phyloP scores from a whole-genome alignment of 2,888 invertebrate genomes.

The Folsomia candida region DNA sequence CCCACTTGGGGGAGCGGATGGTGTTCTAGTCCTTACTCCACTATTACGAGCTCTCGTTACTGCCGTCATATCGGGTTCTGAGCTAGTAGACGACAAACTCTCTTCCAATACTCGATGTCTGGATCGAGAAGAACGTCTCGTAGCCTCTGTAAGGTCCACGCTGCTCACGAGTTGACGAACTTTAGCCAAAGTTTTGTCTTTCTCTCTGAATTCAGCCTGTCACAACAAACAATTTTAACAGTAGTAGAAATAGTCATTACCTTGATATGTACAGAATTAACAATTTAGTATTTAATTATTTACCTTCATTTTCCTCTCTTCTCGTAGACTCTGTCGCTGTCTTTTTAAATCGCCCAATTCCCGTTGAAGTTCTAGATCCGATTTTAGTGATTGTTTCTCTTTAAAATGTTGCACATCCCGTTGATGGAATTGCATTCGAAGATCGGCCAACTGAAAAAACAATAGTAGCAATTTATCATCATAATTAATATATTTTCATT shows the following conservation, averaged over 20 bases:
- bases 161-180: conserved; percentile 37
- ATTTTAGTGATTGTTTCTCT: conserved; percentile 34
- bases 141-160: conserved; percentile 6
- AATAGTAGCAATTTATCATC: neutral
- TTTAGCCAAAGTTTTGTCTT: conserved; percentile 43
- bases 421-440: conserved; percentile 42
- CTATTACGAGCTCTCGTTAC: conserved; percentile 4
- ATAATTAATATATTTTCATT: neutral
- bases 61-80: conserved; percentile 43
- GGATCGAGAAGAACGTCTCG: conserved; percentile 16
- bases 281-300: no score
- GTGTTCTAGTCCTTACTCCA: conserved; percentile 11
- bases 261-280: neutral
- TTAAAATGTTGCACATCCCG: conserved; percentile 38
- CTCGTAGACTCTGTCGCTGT: conserved; percentile 32
- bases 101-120: conserved; percentile 2
- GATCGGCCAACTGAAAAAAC: conserved; percentile 30
- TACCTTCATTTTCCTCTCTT: conserved; percentile 45
- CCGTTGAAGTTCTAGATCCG: conserved; percentile 43
- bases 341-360: conserved; percentile 41
- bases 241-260: no score
- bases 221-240: neutral
- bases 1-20: conserved; percentile 32
- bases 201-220: conserved; percentile 39
- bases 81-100: conserved; percentile 31